Conservation (phyloP, 2,888 invertebrate genomes). For the Acrocyrtus sp. region DNA sequence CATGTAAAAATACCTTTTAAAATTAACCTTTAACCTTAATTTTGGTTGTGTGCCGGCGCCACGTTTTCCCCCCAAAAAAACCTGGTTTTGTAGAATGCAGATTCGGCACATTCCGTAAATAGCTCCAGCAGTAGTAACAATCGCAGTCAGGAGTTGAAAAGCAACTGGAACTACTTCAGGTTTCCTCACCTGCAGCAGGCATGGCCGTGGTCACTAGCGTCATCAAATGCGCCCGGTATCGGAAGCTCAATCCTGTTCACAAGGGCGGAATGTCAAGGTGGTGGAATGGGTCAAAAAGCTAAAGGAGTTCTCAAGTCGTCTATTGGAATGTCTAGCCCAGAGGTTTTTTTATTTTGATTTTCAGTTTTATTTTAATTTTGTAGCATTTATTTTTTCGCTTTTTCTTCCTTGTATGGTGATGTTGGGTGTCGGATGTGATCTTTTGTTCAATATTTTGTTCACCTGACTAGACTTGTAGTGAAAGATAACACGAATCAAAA, state of each 20-base stretch:
- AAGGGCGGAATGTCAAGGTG: too few species aligned
- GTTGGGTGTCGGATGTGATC: background rate
- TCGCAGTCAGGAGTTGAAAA: background rate
- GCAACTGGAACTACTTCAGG: background rate
- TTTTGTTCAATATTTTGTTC: background rate
- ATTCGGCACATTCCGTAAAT: background rate
- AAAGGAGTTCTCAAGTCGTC: conserved; percentile 3
- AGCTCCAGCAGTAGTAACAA: background rate
- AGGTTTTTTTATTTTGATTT: conserved; percentile 24
- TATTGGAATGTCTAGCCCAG: conserved; percentile 10
- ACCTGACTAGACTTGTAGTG: too few species aligned
- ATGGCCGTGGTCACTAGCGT: too few species aligned
- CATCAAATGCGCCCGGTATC: too few species aligned
- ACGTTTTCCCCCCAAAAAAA: background rate
- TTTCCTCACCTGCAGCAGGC: conserved; percentile 8
- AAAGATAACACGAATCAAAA: background rate
- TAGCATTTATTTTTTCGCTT: background rate
- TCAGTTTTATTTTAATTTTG: conserved; percentile 8
- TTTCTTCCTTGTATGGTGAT: background rate
- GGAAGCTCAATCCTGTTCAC: background rate
- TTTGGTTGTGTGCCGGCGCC: too few species aligned
- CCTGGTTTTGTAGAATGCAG: background rate
- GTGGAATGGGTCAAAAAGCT: background rate
- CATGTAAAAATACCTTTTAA: too few species aligned
- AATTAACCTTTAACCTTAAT: too few species aligned